These are phyloP conservation scores for Synanthedon andrenaeformis DNA, from an alignment of 2,888 invertebrate genomes.

Conservation along the genomic window DNA sequence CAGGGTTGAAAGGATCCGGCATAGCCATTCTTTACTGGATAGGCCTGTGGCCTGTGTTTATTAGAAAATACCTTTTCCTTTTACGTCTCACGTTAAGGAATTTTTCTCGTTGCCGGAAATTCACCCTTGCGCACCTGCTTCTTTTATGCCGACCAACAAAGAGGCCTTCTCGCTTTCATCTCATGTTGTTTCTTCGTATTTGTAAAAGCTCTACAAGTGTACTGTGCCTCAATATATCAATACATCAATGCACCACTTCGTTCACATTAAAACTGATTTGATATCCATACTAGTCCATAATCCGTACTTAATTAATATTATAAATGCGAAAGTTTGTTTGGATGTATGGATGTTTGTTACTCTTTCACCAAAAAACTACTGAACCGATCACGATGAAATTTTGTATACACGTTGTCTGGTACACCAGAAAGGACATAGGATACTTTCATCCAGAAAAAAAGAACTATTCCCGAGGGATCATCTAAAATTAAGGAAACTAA, in stretches of 20 bases:
- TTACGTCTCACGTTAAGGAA: slow-evolving; percentile 32
- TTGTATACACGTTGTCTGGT: too few relatives aligned
- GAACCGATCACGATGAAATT: too few relatives aligned
- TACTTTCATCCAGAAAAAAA: too few relatives aligned
- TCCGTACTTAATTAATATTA: too few relatives aligned
- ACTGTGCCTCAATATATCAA: not conserved
- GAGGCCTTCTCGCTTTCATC: slow-evolving; percentile 19
- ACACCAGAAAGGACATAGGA: too few relatives aligned
- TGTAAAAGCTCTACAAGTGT: slow-evolving; percentile 1
- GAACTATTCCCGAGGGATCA: too few relatives aligned
- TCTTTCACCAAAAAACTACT: too few relatives aligned
- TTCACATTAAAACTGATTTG: slow-evolving; percentile 19
- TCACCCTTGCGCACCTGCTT: slow-evolving; percentile 34
- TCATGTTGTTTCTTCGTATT: slow-evolving; percentile 15
- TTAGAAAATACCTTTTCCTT: slow-evolving; percentile 42
- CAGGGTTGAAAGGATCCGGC: slow-evolving; percentile 13
- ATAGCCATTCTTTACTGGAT: not conserved
- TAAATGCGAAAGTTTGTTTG: too few relatives aligned
- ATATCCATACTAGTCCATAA: too few relatives aligned
- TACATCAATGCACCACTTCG: slow-evolving; percentile 7
- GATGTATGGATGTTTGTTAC: too few relatives aligned
- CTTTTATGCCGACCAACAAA: slow-evolving; percentile 30
- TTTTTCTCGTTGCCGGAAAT: slow-evolving; percentile 35
- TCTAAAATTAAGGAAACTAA: too few relatives aligned
- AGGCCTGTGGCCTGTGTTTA: slow-evolving; percentile 28